A percentile compares a stretch with the other conserved stretches of the same genome.
phyloP scores from a whole-genome alignment of 2,113 vertebrate genomes.

The Tachuris rubrigastra region DNA sequence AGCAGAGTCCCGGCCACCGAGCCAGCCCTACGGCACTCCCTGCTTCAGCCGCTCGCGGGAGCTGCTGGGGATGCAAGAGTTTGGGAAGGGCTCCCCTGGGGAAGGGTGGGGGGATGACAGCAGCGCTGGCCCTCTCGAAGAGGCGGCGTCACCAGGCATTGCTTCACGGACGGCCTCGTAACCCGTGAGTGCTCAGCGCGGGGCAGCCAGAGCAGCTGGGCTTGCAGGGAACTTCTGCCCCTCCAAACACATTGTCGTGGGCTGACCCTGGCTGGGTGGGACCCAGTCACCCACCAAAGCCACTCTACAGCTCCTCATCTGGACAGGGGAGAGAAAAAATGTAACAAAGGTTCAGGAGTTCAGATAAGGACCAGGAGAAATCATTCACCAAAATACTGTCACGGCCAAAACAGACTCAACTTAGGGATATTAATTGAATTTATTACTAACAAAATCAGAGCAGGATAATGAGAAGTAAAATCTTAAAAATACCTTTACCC shows the following conservation, averaged over 20 bases:
- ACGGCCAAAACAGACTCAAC: neutral
- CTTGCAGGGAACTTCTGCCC: neutral
- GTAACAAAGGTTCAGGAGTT: neutral
- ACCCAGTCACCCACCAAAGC: neutral
- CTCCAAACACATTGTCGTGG: neutral
- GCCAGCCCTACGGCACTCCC: neutral
- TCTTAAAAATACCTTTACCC: neutral
- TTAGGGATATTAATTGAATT: neutral
- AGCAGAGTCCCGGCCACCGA: neutral
- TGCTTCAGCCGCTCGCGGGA: neutral
- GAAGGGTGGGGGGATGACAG: slow-evolving; percentile 38
- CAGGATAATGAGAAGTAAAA: neutral
- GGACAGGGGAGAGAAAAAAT: neutral
- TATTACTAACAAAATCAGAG: neutral
- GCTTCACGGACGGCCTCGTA: neutral
- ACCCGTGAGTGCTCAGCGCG: neutral
- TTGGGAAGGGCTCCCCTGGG: neutral
- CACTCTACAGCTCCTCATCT: neutral
- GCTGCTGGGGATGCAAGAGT: neutral
- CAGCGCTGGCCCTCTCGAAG: neutral
- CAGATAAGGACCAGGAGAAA: neutral
- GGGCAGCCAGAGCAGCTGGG: neutral
- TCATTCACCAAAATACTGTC: neutral
- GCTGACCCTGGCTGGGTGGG: neutral
- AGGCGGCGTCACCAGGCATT: neutral